Base-by-base conservation (phyloP, 2,888 invertebrate species). In the Acanthosoma haemorrhoidale region DNA sequence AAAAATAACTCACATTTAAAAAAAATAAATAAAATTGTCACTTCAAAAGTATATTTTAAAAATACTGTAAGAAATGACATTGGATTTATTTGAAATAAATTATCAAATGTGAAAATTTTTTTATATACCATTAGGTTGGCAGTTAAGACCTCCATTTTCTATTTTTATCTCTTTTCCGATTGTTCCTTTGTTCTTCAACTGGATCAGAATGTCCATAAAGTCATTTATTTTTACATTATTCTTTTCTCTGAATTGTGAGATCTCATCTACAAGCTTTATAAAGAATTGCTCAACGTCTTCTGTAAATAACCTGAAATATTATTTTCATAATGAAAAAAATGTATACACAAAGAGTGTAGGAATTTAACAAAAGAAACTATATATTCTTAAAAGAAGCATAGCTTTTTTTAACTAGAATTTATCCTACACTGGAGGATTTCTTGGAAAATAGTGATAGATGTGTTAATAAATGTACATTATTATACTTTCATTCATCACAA, bases 181-280 rank as follows among this genome's bases (percentile, higher is more conserved):
- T 25, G 13, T 51, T 21, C 21, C 34, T 32, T 32, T 38, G 9
- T 82, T 81, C 75, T 80, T 82, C 73, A 84, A 75, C 43, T 84
- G 81, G 41, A 85, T 83, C 5, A 85, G 78, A 4, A 83, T 79
- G 76, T 85, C 83, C 71, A 85, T 76, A 75, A 84, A 84, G 75
- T 85, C 85, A 71, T 83, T 82, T 58, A 83, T 77, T 32, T 78
- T 79, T 68, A 80, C 76, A 41, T 81, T 80, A 34, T 80, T 77
- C 2, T 76, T 67, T 73, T 82, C 81, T 13, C 83, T 79, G 67
- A 78, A 78, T 31, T 79, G 77, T 4, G 83, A 78, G 13, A 81
- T 80, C 11, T 77, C 77, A 13, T 21, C n/a, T 21, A 51, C 51
- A 4, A 51, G 51, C 6, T 51, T 51, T 25, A 51, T n/a, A 51